These are phyloP conservation scores for Cyanistes caeruleus DNA, from an alignment of 2,113 vertebrate species.

Conservation along the genomic window DNA sequence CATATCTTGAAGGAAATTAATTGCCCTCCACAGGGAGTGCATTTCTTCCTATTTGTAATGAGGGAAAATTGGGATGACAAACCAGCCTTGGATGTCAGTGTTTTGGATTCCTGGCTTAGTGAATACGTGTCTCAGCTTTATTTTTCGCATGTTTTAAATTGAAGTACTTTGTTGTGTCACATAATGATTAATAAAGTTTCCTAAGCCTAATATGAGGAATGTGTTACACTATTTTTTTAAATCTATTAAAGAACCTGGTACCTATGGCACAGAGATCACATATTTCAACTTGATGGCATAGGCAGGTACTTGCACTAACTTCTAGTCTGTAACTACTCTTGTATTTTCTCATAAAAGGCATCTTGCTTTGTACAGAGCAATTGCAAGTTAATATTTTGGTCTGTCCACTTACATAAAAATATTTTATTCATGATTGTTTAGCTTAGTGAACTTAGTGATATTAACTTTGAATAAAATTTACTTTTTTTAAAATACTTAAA, in stretches of 20 bases:
- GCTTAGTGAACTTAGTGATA: neutral
- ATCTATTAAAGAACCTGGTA: neutral
- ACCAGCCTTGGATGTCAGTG: neutral
- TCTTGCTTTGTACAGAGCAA: neutral
- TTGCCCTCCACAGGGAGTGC: neutral
- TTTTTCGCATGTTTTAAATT: neutral
- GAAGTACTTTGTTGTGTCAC: neutral
- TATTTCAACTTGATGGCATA: neutral
- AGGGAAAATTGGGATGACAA: neutral
- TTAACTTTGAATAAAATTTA: neutral
- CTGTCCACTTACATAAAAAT: constrained; percentile 12
- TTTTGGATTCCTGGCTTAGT: neutral
- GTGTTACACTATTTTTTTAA: neutral
- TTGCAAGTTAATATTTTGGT: neutral
- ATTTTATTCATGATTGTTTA: constrained; percentile 13
- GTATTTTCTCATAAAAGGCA: neutral
- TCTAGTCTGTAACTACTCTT: neutral
- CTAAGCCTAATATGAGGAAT: neutral
- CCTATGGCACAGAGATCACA: fast-evolving
- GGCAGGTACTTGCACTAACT: neutral
- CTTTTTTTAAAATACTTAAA: neutral
- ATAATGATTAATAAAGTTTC: neutral
- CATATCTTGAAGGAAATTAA: neutral
- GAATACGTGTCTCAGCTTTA: neutral
- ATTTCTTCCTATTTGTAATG: neutral